Base-by-base conservation (phyloP, 2,797 vertebrate species). In the Helicolenus hilgendorfi region DNA sequence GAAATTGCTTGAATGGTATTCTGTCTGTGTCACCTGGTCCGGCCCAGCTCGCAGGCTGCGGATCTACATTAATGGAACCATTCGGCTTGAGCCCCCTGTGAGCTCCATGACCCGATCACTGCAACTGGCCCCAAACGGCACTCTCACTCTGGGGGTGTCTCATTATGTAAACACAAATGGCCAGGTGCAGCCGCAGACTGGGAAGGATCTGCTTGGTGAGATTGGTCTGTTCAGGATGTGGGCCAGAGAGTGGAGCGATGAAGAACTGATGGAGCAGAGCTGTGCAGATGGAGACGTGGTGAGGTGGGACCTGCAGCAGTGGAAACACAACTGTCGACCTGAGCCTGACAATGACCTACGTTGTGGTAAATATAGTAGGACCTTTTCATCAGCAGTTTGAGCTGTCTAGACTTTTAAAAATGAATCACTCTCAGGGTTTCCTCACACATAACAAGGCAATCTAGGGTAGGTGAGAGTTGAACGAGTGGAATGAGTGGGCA, bases 21-120 rank as follows among this genome's bases (percentile, higher is more conserved):
- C 84, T 0, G 13, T 97, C 62, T 98, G 97, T 65, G 29, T 97
- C 64, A 97, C 95, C n/a, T 98, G 97, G 97, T 97, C 96, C 6
- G 75, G 73, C 1, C 45, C 0, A 45, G 55, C 53, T 41, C 77
- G 27, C 2, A 77, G 22, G n/a, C 79, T 98, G 53, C 67, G 22
- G 6, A 7, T 97, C 27, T 97, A 95, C 71, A n/a, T 98, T 6
- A 96, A 98, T 55, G 89, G 81, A 33, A 81, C 15, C 14, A 7
- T 1, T 1, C 11, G 56, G 9, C 11, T 24, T 1, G n/a, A 84
- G 4, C 14, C 0, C 14, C 0, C 0, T 1, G 5, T 92, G 14
- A 29, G 67, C 0, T 10, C 15, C 6, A n/a, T 1, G 3, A 53
- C 18, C 0, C 10, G 1, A 6, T 53, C 70, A 5, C 41, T 45